Conservation (phyloP, 2,797 vertebrate species). For the Bradypodion pumilum region DNA sequence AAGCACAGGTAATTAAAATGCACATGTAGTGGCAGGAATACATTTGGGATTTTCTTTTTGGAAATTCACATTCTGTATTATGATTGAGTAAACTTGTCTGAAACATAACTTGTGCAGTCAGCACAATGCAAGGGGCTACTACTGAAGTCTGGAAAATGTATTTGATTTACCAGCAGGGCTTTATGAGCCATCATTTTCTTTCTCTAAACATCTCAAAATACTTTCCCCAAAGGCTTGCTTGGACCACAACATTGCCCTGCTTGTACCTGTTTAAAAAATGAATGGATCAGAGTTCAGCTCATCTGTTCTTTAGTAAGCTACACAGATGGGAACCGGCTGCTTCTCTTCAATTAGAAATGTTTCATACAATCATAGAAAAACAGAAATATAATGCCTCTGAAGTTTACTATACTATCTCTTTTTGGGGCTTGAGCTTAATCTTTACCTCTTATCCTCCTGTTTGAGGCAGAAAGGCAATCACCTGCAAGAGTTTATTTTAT, state of each 20-base stretch:
- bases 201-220: background rate
- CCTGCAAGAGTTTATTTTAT: background rate
- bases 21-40: conserved; percentile 62
- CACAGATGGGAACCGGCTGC: background rate
- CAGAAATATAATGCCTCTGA: no score
- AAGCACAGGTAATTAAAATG: conserved; percentile 60
- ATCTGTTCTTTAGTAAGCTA: background rate
- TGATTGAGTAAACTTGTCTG: conserved; percentile 49
- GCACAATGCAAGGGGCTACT: conserved; percentile 15
- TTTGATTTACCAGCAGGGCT: background rate
- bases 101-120: conserved; percentile 24
- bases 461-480: background rate
- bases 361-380: no score
- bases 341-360: background rate
- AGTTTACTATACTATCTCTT: background rate
- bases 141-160: conserved; percentile 14
- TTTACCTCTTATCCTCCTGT: background rate
- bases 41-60: conserved; percentile 59
- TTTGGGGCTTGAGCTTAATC: background rate
- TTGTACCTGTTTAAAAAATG: background rate
- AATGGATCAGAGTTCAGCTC: background rate
- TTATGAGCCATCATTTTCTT: background rate
- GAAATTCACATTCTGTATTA: conserved; percentile 54
- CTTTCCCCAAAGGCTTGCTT: conserved; percentile 22
- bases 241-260: background rate